These are phyloP conservation scores for Bergia puertoricense DNA, from an alignment of 92 coral and sea anemone genomes.

Conservation along the genomic window DNA sequence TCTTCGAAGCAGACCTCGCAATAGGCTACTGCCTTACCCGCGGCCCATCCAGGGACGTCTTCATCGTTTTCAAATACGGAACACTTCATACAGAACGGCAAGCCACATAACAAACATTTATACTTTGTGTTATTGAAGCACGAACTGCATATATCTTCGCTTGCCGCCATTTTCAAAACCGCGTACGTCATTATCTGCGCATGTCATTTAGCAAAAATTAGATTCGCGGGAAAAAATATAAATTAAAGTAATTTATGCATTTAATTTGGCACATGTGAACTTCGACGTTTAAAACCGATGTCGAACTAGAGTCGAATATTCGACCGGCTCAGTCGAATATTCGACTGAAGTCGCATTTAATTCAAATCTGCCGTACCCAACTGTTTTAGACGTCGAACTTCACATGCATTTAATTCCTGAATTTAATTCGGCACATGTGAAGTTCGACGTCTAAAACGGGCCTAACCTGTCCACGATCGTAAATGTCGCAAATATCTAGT, in stretches of 20 bases:
- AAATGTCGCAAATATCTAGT: constrained; percentile 53
- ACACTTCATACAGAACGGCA: constrained; percentile 26
- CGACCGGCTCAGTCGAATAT: constrained; percentile 3
- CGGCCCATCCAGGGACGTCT: constrained; percentile 30
- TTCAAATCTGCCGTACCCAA: neutral
- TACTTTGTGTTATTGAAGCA: constrained; percentile 18
- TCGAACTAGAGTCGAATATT: constrained; percentile 21
- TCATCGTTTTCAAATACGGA: constrained; percentile 18
- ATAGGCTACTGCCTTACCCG: constrained; percentile 34
- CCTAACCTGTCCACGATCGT: constrained; percentile 37
- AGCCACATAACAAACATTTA: constrained; percentile 19
- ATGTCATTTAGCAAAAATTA: constrained; percentile 29
- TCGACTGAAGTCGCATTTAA: neutral
- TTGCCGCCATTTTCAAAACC: constrained; percentile 33
- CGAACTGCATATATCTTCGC: constrained; percentile 14
- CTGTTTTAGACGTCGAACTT: neutral
- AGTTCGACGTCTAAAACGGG: neutral
- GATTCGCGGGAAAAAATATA: constrained; percentile 17
- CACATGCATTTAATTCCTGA: neutral
- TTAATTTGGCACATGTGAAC: neutral
- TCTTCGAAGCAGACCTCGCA: constrained; percentile 21
- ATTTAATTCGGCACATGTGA: neutral
- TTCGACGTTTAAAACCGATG: neutral
- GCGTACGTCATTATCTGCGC: constrained; percentile 17
- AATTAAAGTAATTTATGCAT: constrained; percentile 19